These are phyloP conservation scores for Anthonomus grandis DNA, from an alignment of 1,140 invertebrate genomes.

Conservation along the genomic window DNA sequence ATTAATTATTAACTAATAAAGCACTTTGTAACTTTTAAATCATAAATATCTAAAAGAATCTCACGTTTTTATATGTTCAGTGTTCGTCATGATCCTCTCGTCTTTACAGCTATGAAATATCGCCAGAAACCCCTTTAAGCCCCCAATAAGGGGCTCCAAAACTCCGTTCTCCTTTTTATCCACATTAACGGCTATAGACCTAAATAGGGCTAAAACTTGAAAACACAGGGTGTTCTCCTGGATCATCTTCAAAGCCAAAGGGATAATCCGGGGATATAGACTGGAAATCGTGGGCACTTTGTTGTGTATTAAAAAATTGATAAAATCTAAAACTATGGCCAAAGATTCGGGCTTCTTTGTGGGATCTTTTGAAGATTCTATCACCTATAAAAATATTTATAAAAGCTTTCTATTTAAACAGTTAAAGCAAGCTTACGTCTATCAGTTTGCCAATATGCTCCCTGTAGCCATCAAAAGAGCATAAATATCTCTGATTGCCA, in stretches of 20 bases:
- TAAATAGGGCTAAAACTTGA: conserved; percentile 38
- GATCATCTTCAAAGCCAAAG: conserved; percentile 51
- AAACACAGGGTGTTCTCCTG: conserved; percentile 37
- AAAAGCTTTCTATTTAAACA: neutral
- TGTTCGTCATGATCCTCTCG: conserved; percentile 21
- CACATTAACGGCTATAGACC: conserved; percentile 33
- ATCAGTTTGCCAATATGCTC: conserved; percentile 29
- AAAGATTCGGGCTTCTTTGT: conserved; percentile 49
- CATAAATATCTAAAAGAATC: neutral
- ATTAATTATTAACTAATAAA: too few relatives aligned
- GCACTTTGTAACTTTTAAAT: too few relatives aligned
- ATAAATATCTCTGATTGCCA: conserved; percentile 26
- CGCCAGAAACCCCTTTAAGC: conserved; percentile 37
- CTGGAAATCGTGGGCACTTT: conserved; percentile 45
- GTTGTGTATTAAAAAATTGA: conserved; percentile 50
- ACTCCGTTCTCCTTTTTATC: conserved; percentile 29
- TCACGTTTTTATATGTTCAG: conserved; percentile 34
- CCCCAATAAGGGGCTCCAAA: conserved; percentile 29
- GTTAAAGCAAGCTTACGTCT: conserved; percentile 22
- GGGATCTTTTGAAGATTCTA: conserved; percentile 8
- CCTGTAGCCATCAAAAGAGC: conserved; percentile 16
- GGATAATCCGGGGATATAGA: conserved; percentile 49
- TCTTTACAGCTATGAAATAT: conserved; percentile 29
- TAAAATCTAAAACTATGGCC: conserved; percentile 53
- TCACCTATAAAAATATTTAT: conserved; percentile 13